These are phyloP conservation scores for Lasioglossum albipes DNA, from an alignment of 1,140 invertebrate species.

Conservation along the genomic window DNA sequence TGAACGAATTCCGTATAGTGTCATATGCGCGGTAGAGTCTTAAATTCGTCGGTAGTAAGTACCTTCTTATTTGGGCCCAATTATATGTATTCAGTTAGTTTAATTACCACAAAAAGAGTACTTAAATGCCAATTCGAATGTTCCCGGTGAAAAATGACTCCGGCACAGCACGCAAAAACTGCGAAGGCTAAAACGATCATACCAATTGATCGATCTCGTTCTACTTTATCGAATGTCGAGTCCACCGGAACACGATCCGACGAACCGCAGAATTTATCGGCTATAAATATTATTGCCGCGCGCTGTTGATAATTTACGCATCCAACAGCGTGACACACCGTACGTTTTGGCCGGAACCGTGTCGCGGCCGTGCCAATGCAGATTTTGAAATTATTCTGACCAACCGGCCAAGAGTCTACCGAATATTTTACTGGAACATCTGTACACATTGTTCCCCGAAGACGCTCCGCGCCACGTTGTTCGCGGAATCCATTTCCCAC, in stretches of 20 bases:
- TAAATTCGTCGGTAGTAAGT: no score
- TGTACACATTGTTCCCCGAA: not conserved
- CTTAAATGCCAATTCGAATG: no score
- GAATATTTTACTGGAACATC: not conserved
- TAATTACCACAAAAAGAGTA: no score
- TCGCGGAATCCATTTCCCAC: not conserved
- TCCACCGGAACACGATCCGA: not conserved
- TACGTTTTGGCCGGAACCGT: not conserved
- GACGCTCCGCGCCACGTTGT: not conserved
- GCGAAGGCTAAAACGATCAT: no score
- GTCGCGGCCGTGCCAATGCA: slow-evolving; percentile 9
- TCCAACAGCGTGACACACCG: not conserved
- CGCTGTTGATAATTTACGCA: not conserved
- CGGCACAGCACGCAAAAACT: no score
- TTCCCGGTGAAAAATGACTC: no score
- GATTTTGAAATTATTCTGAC: slow-evolving; percentile 25
- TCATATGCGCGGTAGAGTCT: no score
- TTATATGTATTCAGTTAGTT: no score
- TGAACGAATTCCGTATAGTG: no score
- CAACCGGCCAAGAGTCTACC: not conserved
- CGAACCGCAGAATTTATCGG: not conserved
- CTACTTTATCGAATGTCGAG: not conserved
- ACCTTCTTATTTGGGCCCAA: no score
- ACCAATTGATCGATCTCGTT: no score
- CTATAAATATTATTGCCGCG: not conserved